phyloP scores from a whole-genome alignment of 2,113 vertebrate species.

The Pipa parva region DNA sequence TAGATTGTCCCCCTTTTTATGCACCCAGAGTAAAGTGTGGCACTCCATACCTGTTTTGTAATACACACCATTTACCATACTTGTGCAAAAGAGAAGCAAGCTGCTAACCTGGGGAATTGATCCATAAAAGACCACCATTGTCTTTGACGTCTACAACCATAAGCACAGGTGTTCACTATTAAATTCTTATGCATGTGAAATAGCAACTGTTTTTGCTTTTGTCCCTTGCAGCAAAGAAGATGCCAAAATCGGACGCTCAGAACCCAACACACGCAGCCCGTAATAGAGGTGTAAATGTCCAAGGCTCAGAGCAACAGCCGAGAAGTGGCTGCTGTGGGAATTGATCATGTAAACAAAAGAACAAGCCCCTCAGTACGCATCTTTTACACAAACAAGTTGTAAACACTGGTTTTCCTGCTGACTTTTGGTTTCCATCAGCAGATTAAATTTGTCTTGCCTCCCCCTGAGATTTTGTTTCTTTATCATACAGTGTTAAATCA shows the following conservation, averaged over 20 bases:
- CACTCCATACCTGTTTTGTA: no score
- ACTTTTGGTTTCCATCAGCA: constrained; percentile 29
- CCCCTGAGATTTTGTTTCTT: constrained; percentile 2
- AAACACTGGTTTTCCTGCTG: constrained; percentile 28
- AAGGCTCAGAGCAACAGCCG: constrained; percentile 70
- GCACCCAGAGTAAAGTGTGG: no score
- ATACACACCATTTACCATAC: no score
- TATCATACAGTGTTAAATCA: constrained; percentile 35
- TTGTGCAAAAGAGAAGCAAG: no score
- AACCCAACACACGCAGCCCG: constrained; percentile 72
- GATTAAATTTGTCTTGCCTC: constrained; percentile 16
- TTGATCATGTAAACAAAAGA: constrained; percentile 39
- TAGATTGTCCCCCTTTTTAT: no score
- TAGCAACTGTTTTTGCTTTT: not conserved
- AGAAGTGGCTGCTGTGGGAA: constrained; percentile 71
- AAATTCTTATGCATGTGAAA: no score
- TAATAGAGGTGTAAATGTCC: constrained; percentile 72
- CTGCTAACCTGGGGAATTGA: no score
- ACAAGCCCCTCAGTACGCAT: constrained; percentile 31
- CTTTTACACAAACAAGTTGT: constrained; percentile 25
- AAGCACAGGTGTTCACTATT: no score
- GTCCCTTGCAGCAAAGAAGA: constrained; percentile 68
- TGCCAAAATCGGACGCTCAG: constrained; percentile 79
- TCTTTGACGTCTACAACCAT: no score
- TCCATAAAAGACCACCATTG: no score